Evolutionary conservation across 2,888 invertebrate species (phyloP), one percentile per base, ranked within the genome.

Genomic region (Ditula angustiorana): DNA sequence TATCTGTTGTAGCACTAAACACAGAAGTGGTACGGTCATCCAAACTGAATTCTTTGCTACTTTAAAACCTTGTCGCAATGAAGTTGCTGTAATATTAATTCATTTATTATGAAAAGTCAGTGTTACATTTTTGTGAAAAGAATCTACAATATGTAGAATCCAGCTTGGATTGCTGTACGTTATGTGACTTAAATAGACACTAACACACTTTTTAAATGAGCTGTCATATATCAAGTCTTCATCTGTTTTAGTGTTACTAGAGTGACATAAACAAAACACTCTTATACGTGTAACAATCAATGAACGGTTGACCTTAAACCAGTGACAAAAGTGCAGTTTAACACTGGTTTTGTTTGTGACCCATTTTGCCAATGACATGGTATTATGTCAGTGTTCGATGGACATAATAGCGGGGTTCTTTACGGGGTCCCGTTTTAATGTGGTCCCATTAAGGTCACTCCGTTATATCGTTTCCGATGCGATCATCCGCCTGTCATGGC

Each of bases 401-500:
- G 16, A 55, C 21, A 37, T 24, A 41, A 41, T 55, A 5, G 13
- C 21, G 7, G n/a, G 8, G 57, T 37, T 35, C 49, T 56, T 56
- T 49, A 30, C 16, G 35, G 23, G 3, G 24, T 62, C 23, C 62
- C 62, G 62, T 50, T 62, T 28, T 62, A 62, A 57, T 57, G 19
- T 1, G 19, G 1, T 19, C 62, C 57, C 7, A 62, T 62, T 62
- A 62, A 62, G 62, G 62, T 16, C 57, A 21, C 8, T 5, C 57
- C 62, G 62, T 57, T 62, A 62, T 16, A 19, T 46, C 23, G 13
- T 35, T 35, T 52, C 46, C 46, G 53, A 62, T 49, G 41, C 21
- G 10, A 28, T 50, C 41, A 30, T 62, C 41, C 57, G 57, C 8
- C 11, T 23, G 44, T 10, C 16, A 1, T 16, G 11, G 24, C 11